Conservation (phyloP, 2,113 vertebrate species). For the Oncorhynchus clarkii region DNA sequence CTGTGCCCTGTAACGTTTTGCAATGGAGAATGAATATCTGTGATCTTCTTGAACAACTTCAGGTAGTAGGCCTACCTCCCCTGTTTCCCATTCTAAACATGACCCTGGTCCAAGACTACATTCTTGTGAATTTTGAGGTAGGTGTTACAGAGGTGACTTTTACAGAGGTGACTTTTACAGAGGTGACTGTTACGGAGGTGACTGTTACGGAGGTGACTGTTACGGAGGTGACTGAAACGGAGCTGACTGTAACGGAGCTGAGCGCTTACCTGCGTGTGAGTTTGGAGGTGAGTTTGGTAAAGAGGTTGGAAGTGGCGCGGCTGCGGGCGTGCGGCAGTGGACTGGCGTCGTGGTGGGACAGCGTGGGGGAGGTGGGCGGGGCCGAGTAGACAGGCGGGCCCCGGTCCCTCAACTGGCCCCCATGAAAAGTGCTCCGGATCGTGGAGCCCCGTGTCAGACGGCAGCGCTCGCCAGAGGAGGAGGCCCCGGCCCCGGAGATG, state of each 20-base stretch:
- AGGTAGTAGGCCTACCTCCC: no score
- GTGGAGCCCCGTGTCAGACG: slow-evolving; percentile 86
- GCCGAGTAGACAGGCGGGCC: slow-evolving; percentile 80
- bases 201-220: not conserved
- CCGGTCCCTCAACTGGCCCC: slow-evolving; percentile 88
- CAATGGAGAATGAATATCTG: no score
- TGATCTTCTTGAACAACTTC: no score
- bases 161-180: no score
- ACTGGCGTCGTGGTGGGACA: slow-evolving; percentile 80
- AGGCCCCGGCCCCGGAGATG: slow-evolving; percentile 75
- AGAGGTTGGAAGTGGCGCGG: slow-evolving; percentile 90
- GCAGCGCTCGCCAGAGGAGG: slow-evolving; percentile 81
- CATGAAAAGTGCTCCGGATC: slow-evolving; percentile 91
- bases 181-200: no score
- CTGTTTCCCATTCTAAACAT: no score
- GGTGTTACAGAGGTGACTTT: no score
- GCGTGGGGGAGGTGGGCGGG: slow-evolving; percentile 85
- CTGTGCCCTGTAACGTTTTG: no score
- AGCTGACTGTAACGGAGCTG: not conserved
- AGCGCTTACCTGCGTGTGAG: slow-evolving; percentile 85
- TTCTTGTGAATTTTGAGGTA: no score
- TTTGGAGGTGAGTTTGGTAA: slow-evolving; percentile 95
- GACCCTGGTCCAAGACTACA: no score
- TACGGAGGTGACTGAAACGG: not conserved
- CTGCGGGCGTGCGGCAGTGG: slow-evolving; percentile 82